A percentile compares a stretch with the other conserved stretches of the same genome.
These are phyloP conservation scores for Dasyornis broadbenti DNA, from an alignment of 2,113 vertebrate species.

Conservation along the genomic window DNA sequence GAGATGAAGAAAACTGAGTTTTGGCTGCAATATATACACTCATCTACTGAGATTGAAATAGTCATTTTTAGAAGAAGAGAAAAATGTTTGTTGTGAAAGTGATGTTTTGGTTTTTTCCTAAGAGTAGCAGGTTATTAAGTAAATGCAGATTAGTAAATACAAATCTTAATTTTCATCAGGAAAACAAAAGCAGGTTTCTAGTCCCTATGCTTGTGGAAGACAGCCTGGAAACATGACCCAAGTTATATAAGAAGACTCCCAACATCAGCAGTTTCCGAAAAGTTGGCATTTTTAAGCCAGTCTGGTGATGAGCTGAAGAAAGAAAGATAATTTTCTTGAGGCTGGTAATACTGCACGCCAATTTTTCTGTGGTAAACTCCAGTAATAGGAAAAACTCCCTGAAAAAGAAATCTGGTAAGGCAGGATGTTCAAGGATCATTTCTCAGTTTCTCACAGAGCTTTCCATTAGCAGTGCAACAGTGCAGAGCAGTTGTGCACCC, in stretches of 20 bases:
- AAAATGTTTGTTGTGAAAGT: neutral
- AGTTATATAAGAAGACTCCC: neutral
- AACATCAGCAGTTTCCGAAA: neutral
- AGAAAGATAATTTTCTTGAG: neutral
- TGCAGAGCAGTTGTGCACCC: accelerated
- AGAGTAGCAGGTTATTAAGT: neutral
- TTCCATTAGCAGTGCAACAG: neutral
- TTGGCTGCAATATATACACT: neutral
- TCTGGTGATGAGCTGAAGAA: neutral
- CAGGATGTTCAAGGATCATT: neutral
- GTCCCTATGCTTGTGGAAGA: neutral
- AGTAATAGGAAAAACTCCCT: neutral
- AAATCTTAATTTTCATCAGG: neutral
- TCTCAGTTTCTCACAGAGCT: neutral
- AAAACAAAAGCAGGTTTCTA: neutral
- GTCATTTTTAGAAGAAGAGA: neutral
- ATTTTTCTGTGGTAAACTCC: neutral
- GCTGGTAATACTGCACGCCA: neutral
- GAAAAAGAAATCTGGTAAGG: neutral
- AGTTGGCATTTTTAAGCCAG: neutral
- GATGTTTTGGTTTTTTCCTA: neutral
- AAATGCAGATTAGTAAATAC: neutral
- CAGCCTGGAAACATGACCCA: neutral
- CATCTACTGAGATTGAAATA: neutral
- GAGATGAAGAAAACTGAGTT: neutral